Percentiles rank a stretch among this genome's conserved stretches.
These are phyloP conservation scores for Syrista parreyssii DNA, from an alignment of 2,888 invertebrate species.

Conservation along the genomic window DNA sequence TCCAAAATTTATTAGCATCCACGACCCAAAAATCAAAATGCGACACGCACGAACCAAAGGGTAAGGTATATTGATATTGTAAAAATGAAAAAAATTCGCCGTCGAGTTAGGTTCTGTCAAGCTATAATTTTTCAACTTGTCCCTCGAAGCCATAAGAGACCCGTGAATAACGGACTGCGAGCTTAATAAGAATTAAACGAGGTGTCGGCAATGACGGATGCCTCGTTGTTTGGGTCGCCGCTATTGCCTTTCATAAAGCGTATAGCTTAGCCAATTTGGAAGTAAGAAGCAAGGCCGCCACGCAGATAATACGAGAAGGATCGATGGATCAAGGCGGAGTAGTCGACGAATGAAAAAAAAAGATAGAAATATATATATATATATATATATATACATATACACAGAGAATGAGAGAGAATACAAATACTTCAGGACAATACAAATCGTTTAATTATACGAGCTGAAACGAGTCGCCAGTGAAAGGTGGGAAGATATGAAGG, in stretches of 20 bases:
- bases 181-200: conserved; percentile 49
- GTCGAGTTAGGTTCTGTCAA: too few species aligned
- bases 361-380: too few species aligned
- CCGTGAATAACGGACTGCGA: not conserved
- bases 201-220: conserved; percentile 41
- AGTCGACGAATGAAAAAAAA: not conserved
- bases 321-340: conserved; percentile 7
- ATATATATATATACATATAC: too few species aligned
- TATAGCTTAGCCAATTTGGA: conserved; percentile 23
- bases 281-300: conserved; percentile 11
- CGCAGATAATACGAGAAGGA: conserved; percentile 16
- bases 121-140: too few species aligned
- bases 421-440: conserved; percentile 35
- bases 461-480: conserved; percentile 2
- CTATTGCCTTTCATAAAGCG: conserved; percentile 33
- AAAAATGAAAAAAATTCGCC: too few species aligned
- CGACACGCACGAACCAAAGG: too few species aligned
- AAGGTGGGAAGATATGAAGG: too few species aligned
- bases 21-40: too few species aligned
- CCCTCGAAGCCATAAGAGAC: too few species aligned
- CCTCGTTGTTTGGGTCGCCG: conserved; percentile 45
- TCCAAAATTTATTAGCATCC: too few species aligned
- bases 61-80: too few species aligned
- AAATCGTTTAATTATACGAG: conserved; percentile 55
- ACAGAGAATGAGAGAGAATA: too few species aligned